These are phyloP conservation scores for Microvelia longipes DNA, from an alignment of 1,140 invertebrate genomes.

Conservation along the genomic window DNA sequence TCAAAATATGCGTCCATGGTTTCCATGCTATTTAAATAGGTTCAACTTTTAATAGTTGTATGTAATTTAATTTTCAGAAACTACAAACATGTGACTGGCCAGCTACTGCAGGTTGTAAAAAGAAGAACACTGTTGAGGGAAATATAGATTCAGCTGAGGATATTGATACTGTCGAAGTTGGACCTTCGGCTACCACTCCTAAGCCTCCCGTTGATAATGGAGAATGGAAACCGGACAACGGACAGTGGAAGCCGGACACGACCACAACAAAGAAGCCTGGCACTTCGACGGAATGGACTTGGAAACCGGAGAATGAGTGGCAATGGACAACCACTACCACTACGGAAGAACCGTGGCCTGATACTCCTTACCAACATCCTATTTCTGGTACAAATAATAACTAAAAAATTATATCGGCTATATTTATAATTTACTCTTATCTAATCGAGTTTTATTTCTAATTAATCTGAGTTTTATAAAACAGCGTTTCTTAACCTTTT, in stretches of 20 bases:
- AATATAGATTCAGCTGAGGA: background rate
- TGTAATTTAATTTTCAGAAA: slow-evolving; percentile 27
- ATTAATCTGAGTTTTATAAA: no score
- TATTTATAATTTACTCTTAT: no score
- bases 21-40: no score
- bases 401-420: no score
- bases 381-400: slow-evolving; percentile 14
- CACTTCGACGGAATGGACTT: slow-evolving; percentile 21
- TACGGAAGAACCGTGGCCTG: slow-evolving; percentile 21
- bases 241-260: background rate
- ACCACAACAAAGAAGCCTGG: slow-evolving; percentile 25
- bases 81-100: slow-evolving; percentile 65
- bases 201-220: background rate
- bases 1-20: background rate
- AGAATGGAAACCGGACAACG: no score
- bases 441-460: no score
- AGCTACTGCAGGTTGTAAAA: slow-evolving; percentile 43
- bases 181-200: background rate
- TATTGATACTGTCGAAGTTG: slow-evolving; percentile 10
- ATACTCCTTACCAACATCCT: slow-evolving; percentile 19
- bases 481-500: no score
- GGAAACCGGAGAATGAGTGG: slow-evolving; percentile 19
- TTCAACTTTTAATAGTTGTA: no score
- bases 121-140: slow-evolving; percentile 4
- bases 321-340: slow-evolving; percentile 23